A percentile compares a stretch with the other conserved stretches of the same genome.
phyloP scores from a whole-genome alignment of 2,888 invertebrate genomes.

The Noctua fimbriata region DNA sequence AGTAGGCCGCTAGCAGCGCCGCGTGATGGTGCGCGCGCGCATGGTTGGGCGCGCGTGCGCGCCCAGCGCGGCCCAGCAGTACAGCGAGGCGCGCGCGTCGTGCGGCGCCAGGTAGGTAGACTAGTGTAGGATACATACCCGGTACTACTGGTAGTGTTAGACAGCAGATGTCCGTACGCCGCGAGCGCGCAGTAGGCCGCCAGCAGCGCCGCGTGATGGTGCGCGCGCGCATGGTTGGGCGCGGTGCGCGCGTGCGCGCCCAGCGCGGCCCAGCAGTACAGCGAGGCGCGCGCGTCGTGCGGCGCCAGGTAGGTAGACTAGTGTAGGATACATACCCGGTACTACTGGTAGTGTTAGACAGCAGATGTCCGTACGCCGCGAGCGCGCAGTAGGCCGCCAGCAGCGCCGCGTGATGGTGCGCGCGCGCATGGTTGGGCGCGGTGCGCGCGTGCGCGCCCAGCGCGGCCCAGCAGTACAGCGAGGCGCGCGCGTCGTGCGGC shows the following conservation, averaged over 20 bases:
- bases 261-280: constrained; percentile 97
- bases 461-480: constrained; percentile 97
- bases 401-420: constrained; percentile 87
- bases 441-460: constrained; percentile 95
- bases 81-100: constrained; percentile 91
- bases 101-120: constrained; percentile 68
- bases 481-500: constrained; percentile 80
- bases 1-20: constrained; percentile 83
- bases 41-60: constrained; percentile 96
- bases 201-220: constrained; percentile 82
- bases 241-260: constrained; percentile 96
- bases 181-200: constrained; percentile 80
- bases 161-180: constrained; percentile 72
- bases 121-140: too few species aligned
- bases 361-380: constrained; percentile 75
- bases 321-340: too few species aligned
- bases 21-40: constrained; percentile 91
- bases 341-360: constrained; percentile 35
- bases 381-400: constrained; percentile 78
- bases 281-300: constrained; percentile 88
- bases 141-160: constrained; percentile 17
- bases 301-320: constrained; percentile 69
- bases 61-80: constrained; percentile 97
- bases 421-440: constrained; percentile 95
- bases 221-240: constrained; percentile 94